Evolutionary conservation across 2,888 invertebrate genomes (phyloP), one percentile per base, ranked within the genome.

Genomic region (Stenichneumon culpator): DNA sequence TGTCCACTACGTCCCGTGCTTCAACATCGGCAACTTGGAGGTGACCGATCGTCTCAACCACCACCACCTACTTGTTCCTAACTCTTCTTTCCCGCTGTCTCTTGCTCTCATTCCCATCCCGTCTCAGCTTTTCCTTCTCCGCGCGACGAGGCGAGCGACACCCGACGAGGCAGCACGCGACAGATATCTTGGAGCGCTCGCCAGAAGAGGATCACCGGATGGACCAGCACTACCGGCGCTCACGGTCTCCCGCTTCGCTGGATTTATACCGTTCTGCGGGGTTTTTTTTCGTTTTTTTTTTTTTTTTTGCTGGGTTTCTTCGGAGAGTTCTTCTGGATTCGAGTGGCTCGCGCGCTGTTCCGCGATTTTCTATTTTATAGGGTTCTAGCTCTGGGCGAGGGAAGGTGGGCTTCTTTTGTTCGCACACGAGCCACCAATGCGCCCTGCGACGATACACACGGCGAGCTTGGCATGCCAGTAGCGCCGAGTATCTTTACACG

Each of bases 111-210:
- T 36, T 78, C 78, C 73, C 82, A 82, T 82, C 11, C 72, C 82
- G 79, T 69, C 16, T 44, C 39, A 11, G 44, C 44, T 54, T 54
- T 67, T 68, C 65, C 39, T 60, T 36, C 36, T 19, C 16, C 32
- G n/a, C 63, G 9, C 32, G 16, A 63, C 25, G 28, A 14, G 6
- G 32, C 39, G 11, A 14, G 6, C 28, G 28, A 63, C 63, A 28
- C 28, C 63, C 32, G 16, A 63, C 25, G 28, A 14, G 6, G 63
- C 39, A 11, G 91, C 90, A 90, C 91, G 91, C 91, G 91, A 91
- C 91, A 89, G 90, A 89, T 91, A 90, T 89, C 87, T 87, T 19
- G 9, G 39, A 90, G 78, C 68, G 52, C 60, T 68, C 36, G 77
- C 78, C 47, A 50, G 14, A 47, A 47, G 44, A 47, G 44, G 44